phyloP scores from a whole-genome alignment of 1,140 invertebrate species.

The Sitobion miscanthi region DNA sequence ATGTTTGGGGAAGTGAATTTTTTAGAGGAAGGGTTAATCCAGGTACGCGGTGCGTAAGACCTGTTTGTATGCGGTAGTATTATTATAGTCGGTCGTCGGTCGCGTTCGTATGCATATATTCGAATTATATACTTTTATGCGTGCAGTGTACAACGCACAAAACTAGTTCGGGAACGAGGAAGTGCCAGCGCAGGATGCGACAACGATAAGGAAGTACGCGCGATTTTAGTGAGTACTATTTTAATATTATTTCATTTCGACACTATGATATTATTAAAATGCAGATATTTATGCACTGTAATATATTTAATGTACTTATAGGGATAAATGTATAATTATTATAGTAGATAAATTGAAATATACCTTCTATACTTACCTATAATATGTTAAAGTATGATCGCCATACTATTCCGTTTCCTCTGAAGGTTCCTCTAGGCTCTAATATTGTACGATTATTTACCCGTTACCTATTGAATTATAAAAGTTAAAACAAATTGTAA shows the following conservation, averaged over 20 bases:
- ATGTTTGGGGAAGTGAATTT: constrained; percentile 54
- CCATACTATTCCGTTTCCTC: too few species aligned
- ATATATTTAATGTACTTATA: too few species aligned
- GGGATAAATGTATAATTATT: too few species aligned
- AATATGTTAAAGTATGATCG: too few species aligned
- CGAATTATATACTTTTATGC: neutral
- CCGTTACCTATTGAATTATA: too few species aligned
- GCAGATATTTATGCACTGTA: too few species aligned
- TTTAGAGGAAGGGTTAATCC: constrained; percentile 55
- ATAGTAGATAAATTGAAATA: too few species aligned
- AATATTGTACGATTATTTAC: too few species aligned
- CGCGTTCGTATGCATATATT: neutral
- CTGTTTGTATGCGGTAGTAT: constrained; percentile 48
- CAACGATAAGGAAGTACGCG: neutral
- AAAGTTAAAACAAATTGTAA: too few species aligned
- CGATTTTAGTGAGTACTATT: constrained; percentile 6
- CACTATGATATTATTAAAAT: too few species aligned
- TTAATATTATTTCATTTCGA: neutral
- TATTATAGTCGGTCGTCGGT: neutral
- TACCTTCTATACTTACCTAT: too few species aligned
- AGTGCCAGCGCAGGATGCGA: neutral
- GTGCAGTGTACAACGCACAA: neutral
- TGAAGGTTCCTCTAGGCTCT: too few species aligned
- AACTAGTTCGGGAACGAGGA: constrained; percentile 42
- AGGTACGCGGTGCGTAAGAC: constrained; percentile 52